Base-by-base conservation (phyloP, 2,113 vertebrate genomes). In the Paramisgurnus dabryanus region DNA sequence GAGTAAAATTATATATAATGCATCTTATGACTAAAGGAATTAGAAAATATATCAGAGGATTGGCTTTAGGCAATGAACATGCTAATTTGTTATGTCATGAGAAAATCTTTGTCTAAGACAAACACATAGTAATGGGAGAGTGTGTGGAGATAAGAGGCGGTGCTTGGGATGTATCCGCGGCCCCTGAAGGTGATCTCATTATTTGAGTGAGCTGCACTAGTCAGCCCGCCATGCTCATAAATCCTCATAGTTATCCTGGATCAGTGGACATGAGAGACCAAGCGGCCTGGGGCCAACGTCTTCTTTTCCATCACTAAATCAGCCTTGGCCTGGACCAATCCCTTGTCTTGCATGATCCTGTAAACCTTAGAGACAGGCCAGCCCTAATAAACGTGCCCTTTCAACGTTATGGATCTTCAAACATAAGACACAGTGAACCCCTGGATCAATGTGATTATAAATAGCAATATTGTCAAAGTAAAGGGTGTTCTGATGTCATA, bases 201-300 rank as follows among this genome's bases (percentile, higher is more conserved):
- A 83, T 83, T 81, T 82, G 76, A 79, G 68, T 76, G 55, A 70
- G 76, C 79, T 83, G 65, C 80, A 63, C 76, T 64, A 41, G 70
- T 78, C 82, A 65, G 65, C 17, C 57, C 60, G 41, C 79, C 72
- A 50, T 69, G 66, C 79, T 81, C 85, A 86, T 86, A 83, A 86
- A 83, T 86, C 82, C 82, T 83, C 82, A 79, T 67, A 71, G 70
- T 81, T 86, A 81, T 83, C 82, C 79, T 67, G 72, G 65, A 70
- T 71, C 69, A 63, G 79, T 71, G 61, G 79, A 81, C 41, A 68
- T 67, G 68, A 76, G 84, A 71, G 79, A 79, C 50, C 10, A 63
- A 58, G 79, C 70, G 71, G 74, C 79, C 67, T 34, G 65, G 57
- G 85, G 82, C 53, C 76, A 71, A 27, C 27, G 43, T 41, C 64